Evolutionary conservation across 2,888 invertebrate genomes (phyloP).

Genomic region (Monochamus alternatus): DNA sequence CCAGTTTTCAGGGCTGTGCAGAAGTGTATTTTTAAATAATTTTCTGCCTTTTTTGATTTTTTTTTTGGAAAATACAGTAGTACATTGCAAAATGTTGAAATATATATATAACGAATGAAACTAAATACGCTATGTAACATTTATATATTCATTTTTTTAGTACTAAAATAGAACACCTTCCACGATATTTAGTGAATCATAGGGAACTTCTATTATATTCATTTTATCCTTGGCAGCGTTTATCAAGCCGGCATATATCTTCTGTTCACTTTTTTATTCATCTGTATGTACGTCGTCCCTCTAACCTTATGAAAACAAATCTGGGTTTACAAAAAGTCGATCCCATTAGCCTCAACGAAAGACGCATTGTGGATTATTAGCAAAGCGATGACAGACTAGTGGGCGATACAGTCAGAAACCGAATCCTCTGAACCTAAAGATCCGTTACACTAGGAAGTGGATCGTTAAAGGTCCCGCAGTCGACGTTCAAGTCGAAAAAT

Average conservation of each 20-base stretch:
- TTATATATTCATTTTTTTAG: too few species aligned
- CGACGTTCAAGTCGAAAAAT: slow-evolving; percentile 50
- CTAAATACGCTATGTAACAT: too few species aligned
- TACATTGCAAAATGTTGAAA: too few species aligned
- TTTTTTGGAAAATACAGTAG: too few species aligned
- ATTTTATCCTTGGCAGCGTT: neutral
- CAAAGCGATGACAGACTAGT: slow-evolving; percentile 61
- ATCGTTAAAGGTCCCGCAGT: slow-evolving; percentile 51
- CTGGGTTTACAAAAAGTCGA: slow-evolving; percentile 30
- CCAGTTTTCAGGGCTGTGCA: too few species aligned
- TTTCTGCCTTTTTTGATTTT: too few species aligned
- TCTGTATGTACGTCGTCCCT: slow-evolving; percentile 16
- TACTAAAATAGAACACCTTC: too few species aligned
- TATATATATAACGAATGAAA: too few species aligned
- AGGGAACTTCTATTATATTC: neutral
- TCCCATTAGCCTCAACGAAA: slow-evolving; percentile 61
- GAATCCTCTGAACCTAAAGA: slow-evolving; percentile 45
- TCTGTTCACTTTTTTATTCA: neutral
- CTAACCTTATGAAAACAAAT: slow-evolving; percentile 22
- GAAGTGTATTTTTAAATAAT: too few species aligned
- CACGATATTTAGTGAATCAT: too few species aligned
- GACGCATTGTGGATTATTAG: slow-evolving; percentile 64
- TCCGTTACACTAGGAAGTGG: slow-evolving; percentile 54
- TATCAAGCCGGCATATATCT: neutral
- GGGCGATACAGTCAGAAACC: slow-evolving; percentile 46